A percentile compares a stretch with the other conserved stretches of the same genome.
Conservation (phyloP, 2,797 vertebrate genomes). For the Leptodactylus fallax region DNA sequence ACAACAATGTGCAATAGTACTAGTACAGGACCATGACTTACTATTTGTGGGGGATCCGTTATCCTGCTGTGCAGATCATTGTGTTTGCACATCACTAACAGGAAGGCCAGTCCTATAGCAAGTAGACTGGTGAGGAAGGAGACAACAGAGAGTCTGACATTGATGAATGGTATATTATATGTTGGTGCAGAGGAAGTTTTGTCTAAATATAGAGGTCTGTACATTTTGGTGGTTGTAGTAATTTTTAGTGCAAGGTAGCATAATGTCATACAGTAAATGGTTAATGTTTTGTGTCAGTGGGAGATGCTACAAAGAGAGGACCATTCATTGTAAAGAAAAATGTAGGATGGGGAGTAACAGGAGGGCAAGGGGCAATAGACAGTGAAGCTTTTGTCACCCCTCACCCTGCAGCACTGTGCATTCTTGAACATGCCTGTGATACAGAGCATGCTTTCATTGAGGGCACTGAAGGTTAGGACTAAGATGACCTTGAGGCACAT, state of each 20-base stretch:
- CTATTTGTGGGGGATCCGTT: not conserved
- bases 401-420: conserved; percentile 19
- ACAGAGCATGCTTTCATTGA: conserved; percentile 27
- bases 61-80: not conserved
- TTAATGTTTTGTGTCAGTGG: conserved; percentile 35
- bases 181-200: not conserved
- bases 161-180: not conserved
- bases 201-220: conserved; percentile 33
- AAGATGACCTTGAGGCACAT: conserved; percentile 5
- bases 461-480: not conserved
- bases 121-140: not conserved
- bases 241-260: not conserved
- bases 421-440: conserved; percentile 34
- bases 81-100: not conserved
- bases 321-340: not conserved
- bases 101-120: not conserved
- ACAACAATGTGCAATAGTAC: not conserved
- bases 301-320: not conserved
- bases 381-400: conserved; percentile 54
- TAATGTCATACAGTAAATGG: not conserved
- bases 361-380: conserved; percentile 30
- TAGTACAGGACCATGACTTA: not conserved
- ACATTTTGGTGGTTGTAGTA: not conserved
- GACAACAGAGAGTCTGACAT: not conserved
- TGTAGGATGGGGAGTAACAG: not conserved